phyloP scores from a whole-genome alignment of 2,113 vertebrate species.

The Eudyptes chrysolophus region DNA sequence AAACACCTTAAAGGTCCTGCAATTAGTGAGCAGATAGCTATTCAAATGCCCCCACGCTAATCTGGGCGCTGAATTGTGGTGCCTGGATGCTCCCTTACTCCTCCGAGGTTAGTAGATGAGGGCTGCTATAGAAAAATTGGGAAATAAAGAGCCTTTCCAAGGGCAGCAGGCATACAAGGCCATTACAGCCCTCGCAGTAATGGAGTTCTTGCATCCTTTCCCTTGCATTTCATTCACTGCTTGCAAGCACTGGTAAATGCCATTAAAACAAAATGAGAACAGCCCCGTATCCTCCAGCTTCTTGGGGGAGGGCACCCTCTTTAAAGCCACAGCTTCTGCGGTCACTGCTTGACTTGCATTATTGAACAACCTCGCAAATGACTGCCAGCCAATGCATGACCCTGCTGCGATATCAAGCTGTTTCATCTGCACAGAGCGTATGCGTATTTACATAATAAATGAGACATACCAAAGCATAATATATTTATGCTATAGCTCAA shows the following conservation, averaged over 20 bases:
- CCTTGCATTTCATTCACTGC: neutral
- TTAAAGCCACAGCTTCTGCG: neutral
- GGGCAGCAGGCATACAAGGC: neutral
- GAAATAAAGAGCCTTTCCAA: neutral
- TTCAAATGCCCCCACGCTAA: neutral
- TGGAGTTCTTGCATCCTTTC: neutral
- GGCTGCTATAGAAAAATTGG: neutral
- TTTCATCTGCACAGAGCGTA: neutral
- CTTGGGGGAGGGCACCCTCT: neutral
- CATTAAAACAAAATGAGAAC: neutral
- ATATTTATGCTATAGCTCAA: conserved; percentile 64
- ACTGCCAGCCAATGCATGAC: neutral
- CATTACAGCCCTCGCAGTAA: neutral
- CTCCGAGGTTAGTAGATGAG: neutral
- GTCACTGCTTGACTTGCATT: conserved; percentile 1
- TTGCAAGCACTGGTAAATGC: neutral
- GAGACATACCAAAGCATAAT: conserved; percentile 50
- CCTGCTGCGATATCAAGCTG: neutral
- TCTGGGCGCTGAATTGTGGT: neutral
- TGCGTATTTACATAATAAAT: conserved; percentile 61
- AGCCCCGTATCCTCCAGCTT: neutral
- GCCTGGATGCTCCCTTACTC: neutral
- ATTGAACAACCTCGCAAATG: neutral
- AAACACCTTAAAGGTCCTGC: neutral
- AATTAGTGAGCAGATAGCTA: neutral